These are phyloP conservation scores for Myrmecobius fasciatus DNA, from an alignment of 2,113 vertebrate species.

Conservation along the genomic window DNA sequence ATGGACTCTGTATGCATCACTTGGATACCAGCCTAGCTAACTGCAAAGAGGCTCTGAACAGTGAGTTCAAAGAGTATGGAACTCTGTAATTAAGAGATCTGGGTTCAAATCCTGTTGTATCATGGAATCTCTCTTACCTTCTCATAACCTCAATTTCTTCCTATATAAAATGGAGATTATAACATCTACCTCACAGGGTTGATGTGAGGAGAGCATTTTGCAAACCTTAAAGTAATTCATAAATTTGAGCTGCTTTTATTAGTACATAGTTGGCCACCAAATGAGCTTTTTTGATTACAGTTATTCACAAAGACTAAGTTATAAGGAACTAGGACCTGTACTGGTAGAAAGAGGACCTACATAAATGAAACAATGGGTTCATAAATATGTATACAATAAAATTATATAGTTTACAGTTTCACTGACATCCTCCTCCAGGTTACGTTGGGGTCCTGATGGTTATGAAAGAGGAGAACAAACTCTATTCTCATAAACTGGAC, in stretches of 20 bases:
- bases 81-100: background rate
- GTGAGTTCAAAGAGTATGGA: background rate
- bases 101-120: constrained; percentile 13
- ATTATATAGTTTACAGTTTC: background rate
- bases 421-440: background rate
- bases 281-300: background rate
- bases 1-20: background rate
- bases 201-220: background rate
- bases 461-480: background rate
- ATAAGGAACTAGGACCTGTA: background rate
- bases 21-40: background rate
- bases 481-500: background rate
- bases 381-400: background rate
- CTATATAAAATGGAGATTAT: background rate
- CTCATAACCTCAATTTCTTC: constrained; percentile 16
- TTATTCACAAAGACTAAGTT: background rate
- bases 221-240: background rate
- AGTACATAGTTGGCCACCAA: background rate
- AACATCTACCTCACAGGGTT: constrained; percentile 18
- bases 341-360: background rate
- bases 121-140: constrained; percentile 23
- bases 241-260: background rate
- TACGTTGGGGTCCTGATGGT: background rate
- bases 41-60: background rate
- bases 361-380: background rate